Evolutionary conservation across 2,888 invertebrate species (phyloP), one percentile per base, ranked within the genome.

Genomic region (Globia sparganii): DNA sequence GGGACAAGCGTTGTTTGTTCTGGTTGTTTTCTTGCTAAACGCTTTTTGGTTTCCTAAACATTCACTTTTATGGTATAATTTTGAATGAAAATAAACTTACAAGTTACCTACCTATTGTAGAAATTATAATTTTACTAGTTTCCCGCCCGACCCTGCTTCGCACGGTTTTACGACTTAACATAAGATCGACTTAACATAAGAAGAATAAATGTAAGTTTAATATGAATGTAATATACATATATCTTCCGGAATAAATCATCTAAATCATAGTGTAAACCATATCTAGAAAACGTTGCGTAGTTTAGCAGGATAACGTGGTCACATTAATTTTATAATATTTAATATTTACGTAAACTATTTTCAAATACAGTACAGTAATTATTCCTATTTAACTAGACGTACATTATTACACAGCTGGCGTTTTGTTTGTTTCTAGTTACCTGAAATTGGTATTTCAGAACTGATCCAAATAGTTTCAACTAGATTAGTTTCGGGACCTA

Each of bases 1-100:
- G 88, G 83, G 67, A 75, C 82, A 79, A 67, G 78, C 81, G 78
- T 81, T 79, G 86, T 88, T 87, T 78, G 88, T 79, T 79, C 34
- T 81, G 72, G 71, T 40, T 70, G 73, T 75, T 72, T 75, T 74
- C 75, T 75, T 78, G 59, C 46, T 66, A 64, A 85, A 78, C 61
- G 59, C 61, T 59, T 62, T 43, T 66, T 28, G 62, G 64, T 62
- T 43, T 34, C 34, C 34, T 13, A n/a, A 31, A 34, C 21, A n/a
- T 72, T 25, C 5, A n/a, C 53, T 72, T 65, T 65, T 59, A 72
- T 31, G n/a, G 58, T 25, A 53, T 28, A 49, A 56, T 56, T 69
- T 59, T 25, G 34, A n/a, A 37, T 40, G 6, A 69, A 49, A 49
- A 4, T 34, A 37, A 34, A 61, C 11, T 2, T 31, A 18, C 3